These are phyloP conservation scores for Gallinago undulata DNA, from an alignment of 2,113 vertebrate species.

Conservation along the genomic window DNA sequence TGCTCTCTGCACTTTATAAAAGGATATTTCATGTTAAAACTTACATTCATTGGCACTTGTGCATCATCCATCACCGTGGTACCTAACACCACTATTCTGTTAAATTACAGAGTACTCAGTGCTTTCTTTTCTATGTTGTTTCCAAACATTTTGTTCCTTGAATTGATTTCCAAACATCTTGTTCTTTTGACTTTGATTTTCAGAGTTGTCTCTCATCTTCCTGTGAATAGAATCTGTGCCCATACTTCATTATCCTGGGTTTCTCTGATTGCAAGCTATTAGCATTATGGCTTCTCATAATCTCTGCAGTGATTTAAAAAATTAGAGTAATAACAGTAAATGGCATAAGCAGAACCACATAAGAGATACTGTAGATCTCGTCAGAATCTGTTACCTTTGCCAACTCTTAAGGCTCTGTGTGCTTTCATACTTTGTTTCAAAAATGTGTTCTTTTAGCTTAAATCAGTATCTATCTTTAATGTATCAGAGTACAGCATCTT, in stretches of 20 bases:
- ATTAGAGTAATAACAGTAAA: slow-evolving; percentile 2
- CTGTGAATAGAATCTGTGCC: not conserved
- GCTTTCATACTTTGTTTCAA: slow-evolving; percentile 21
- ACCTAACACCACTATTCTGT: not conserved
- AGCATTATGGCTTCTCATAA: not conserved
- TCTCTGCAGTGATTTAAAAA: slow-evolving; percentile 18
- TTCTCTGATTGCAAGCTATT: not conserved
- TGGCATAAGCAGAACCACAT: not conserved
- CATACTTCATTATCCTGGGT: not conserved
- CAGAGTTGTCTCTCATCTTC: not conserved
- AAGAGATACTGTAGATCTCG: not conserved
- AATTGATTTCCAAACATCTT: not conserved
- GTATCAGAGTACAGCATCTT: not conserved
- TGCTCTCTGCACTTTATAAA: not conserved
- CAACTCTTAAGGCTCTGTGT: not conserved
- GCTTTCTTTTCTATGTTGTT: not conserved
- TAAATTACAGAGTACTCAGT: not conserved
- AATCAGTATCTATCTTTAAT: not conserved
- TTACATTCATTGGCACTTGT: not conserved
- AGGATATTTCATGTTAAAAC: not conserved
- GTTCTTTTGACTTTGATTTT: not conserved
- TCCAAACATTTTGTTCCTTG: not conserved
- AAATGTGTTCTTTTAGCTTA: slow-evolving; percentile 2
- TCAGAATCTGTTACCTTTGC: not conserved
- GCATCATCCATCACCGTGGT: fast-evolving